phyloP scores from a whole-genome alignment of 1,140 invertebrate species.

The Drosophila kanapiae region DNA sequence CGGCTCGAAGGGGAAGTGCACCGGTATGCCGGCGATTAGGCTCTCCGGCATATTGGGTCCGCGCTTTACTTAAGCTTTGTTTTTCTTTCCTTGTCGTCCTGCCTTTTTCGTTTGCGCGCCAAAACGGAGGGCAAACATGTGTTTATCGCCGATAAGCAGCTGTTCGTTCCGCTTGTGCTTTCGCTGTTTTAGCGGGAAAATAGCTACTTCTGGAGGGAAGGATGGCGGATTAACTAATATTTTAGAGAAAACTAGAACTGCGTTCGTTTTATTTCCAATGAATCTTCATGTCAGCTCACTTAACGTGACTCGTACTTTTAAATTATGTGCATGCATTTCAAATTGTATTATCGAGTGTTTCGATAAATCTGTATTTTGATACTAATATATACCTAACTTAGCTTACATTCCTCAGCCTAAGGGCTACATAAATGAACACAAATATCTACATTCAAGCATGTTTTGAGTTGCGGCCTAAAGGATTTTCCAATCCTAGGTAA shows the following conservation, averaged over 20 bases:
- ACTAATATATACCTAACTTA: no score
- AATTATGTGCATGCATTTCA: no score
- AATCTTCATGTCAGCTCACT: no score
- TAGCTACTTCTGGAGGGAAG: background rate
- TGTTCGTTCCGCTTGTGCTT: slow-evolving; percentile 34
- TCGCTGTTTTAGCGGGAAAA: background rate
- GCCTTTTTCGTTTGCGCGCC: slow-evolving; percentile 38
- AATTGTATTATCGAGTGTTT: no score
- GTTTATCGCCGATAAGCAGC: slow-evolving; percentile 15
- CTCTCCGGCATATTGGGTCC: slow-evolving; percentile 88
- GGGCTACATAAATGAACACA: no score
- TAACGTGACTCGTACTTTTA: no score
- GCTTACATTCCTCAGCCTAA: no score
- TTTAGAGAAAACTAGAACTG: background rate
- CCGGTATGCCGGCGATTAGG: slow-evolving; percentile 90
- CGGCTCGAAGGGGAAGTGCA: slow-evolving; percentile 97
- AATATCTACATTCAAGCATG: background rate
- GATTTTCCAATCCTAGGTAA: no score
- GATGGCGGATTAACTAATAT: background rate
- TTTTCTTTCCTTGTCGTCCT: background rate
- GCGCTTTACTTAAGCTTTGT: slow-evolving; percentile 36
- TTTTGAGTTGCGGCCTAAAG: background rate
- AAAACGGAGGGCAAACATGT: slow-evolving; percentile 49
- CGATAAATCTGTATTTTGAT: no score
- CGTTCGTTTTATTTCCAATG: background rate